Conservation (phyloP, 1,140 invertebrate genomes). For the Formica selysi region DNA sequence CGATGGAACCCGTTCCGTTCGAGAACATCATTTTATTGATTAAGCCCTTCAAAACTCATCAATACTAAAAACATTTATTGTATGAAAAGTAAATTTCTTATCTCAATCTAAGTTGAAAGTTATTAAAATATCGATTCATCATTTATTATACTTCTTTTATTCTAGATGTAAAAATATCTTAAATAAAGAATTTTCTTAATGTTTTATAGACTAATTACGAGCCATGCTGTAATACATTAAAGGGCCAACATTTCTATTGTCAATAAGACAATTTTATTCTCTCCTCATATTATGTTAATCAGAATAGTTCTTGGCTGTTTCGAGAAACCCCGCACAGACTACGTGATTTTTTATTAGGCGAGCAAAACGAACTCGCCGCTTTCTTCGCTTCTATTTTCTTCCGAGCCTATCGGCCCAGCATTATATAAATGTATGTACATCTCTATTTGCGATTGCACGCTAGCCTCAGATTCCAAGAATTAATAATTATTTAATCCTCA, state of each 20-base stretch:
- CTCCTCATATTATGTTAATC: constrained; percentile 74
- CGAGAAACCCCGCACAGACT: neutral
- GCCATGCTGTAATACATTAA: neutral
- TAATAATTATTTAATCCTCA: neutral
- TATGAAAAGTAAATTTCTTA: neutral
- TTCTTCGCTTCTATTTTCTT: neutral
- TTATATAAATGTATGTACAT: constrained; percentile 58
- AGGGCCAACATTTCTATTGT: constrained; percentile 18
- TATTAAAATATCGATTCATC: neutral
- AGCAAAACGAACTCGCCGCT: neutral
- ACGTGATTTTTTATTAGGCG: constrained; percentile 16
- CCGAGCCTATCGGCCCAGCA: neutral
- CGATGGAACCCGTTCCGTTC: neutral
- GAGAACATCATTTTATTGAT: neutral
- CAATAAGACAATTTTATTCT: constrained; percentile 61
- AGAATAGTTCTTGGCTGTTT: constrained; percentile 6
- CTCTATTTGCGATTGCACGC: constrained; percentile 79
- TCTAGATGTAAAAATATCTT: too few species aligned
- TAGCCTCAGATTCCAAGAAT: constrained; percentile 48
- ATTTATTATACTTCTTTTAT: too few species aligned
- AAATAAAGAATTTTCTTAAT: neutral
- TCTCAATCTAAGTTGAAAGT: neutral
- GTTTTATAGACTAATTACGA: neutral
- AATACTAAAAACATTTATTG: neutral
- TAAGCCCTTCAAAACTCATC: neutral